Percentiles rank a stretch among this genome's conserved stretches.
Evolutionary conservation across 2,888 invertebrate species (phyloP).

Genomic region (Parthenolecanium corni): DNA sequence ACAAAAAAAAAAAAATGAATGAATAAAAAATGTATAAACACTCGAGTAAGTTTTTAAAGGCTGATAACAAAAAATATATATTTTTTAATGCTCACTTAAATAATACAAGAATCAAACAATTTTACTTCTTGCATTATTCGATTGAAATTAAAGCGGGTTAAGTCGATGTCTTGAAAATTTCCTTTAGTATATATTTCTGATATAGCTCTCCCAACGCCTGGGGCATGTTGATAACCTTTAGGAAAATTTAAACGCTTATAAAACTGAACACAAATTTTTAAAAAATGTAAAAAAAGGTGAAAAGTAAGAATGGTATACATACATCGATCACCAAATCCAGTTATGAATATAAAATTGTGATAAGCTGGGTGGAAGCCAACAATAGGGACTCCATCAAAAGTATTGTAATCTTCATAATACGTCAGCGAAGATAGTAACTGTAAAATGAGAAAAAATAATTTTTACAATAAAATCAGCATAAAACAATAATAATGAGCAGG

Average conservation of each 20-base stretch:
- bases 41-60: too few species aligned
- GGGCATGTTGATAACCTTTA: slow-evolving; percentile 75
- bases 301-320: slow-evolving; percentile 32
- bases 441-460: neutral
- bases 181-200: slow-evolving; percentile 73
- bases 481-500: neutral
- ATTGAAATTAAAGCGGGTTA: slow-evolving; percentile 66
- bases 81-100: neutral
- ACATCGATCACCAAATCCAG: slow-evolving; percentile 89
- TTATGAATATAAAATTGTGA: slow-evolving; percentile 68
- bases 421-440: slow-evolving; percentile 68
- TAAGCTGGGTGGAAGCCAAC: slow-evolving; percentile 79
- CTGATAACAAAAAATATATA: too few species aligned
- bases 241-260: neutral
- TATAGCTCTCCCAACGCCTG: slow-evolving; percentile 83
- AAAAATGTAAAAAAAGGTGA: neutral
- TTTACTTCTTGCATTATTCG: slow-evolving; percentile 54
- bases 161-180: slow-evolving; percentile 62
- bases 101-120: neutral
- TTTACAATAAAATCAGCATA: neutral
- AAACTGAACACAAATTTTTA: neutral
- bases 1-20: too few species aligned
- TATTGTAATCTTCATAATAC: slow-evolving; percentile 82
- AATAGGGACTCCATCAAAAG: slow-evolving; percentile 81
- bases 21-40: too few species aligned